These are phyloP conservation scores for Gulo gulo DNA, from an alignment of 2,113 vertebrate genomes.

Conservation along the genomic window DNA sequence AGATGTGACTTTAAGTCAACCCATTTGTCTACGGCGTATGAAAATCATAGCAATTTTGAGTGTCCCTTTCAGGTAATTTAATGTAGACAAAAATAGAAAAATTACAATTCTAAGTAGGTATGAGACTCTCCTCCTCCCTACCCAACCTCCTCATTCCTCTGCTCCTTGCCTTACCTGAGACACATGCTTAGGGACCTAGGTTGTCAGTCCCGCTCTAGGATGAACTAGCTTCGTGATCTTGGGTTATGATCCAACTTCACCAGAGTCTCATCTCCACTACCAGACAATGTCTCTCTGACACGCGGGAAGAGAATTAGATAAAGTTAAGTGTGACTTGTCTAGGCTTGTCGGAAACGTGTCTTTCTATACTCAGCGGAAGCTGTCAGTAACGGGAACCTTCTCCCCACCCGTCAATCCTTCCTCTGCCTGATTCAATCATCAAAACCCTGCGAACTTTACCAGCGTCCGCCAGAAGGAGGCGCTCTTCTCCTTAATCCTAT, in stretches of 20 bases:
- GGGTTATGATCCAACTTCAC: neutral
- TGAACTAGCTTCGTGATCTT: neutral
- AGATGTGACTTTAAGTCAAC: neutral
- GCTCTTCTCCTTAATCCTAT: rapidly evolving
- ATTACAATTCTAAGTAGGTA: neutral
- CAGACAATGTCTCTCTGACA: neutral
- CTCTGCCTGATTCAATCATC: neutral
- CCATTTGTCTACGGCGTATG: neutral
- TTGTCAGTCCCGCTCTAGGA: neutral
- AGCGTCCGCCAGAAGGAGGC: rapidly evolving
- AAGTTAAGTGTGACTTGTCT: neutral
- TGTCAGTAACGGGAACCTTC: neutral
- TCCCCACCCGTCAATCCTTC: no score
- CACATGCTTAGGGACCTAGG: neutral
- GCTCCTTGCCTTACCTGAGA: neutral
- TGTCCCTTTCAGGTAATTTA: neutral
- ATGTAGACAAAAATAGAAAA: neutral
- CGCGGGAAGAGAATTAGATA: neutral
- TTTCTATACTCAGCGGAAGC: neutral
- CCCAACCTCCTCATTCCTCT: neutral
- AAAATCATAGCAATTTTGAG: neutral
- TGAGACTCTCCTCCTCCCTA: neutral
- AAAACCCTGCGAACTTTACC: no score
- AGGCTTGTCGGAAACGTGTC: neutral
- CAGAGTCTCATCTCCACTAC: neutral